Conservation (phyloP, 2,888 invertebrate genomes). For the Ferdinandea cuprea region DNA sequence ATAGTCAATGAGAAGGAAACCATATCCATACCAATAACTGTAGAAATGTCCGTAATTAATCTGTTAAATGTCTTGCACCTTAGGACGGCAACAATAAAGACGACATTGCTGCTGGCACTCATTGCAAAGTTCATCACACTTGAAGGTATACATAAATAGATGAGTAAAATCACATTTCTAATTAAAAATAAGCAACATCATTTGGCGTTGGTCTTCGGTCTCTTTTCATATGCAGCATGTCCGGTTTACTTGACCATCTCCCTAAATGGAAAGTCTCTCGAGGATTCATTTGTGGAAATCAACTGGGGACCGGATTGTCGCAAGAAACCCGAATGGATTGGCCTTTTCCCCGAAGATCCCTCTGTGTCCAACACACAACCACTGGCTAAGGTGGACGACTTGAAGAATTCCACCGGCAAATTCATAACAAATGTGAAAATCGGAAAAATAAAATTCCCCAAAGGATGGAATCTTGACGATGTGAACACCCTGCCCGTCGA, state of each 20-base stretch:
- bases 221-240: slow-evolving; percentile 75
- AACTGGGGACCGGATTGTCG: slow-evolving; percentile 82
- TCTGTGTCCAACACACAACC: slow-evolving; percentile 79
- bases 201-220: not conserved
- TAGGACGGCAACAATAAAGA: slow-evolving; percentile 10
- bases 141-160: slow-evolving; percentile 49
- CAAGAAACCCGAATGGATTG: slow-evolving; percentile 81
- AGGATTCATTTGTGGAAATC: slow-evolving; percentile 79
- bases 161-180: slow-evolving; percentile 44
- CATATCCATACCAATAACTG: not conserved
- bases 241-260: slow-evolving; percentile 81
- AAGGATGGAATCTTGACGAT: slow-evolving; percentile 85
- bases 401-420: slow-evolving; percentile 84
- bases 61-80: slow-evolving; percentile 27
- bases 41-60: slow-evolving; percentile 57
- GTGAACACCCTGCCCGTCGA: slow-evolving; percentile 72
- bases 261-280: slow-evolving; percentile 78
- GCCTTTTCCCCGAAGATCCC: slow-evolving; percentile 81
- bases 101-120: slow-evolving; percentile 45
- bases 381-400: slow-evolving; percentile 77
- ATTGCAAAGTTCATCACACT: slow-evolving; percentile 36
- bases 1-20: slow-evolving; percentile 24
- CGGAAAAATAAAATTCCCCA: slow-evolving; percentile 85
- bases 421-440: slow-evolving; percentile 80
- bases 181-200: slow-evolving; percentile 44